These are phyloP conservation scores for Stegophylla sp. DNA, from an alignment of 2,888 invertebrate genomes.

Conservation along the genomic window DNA sequence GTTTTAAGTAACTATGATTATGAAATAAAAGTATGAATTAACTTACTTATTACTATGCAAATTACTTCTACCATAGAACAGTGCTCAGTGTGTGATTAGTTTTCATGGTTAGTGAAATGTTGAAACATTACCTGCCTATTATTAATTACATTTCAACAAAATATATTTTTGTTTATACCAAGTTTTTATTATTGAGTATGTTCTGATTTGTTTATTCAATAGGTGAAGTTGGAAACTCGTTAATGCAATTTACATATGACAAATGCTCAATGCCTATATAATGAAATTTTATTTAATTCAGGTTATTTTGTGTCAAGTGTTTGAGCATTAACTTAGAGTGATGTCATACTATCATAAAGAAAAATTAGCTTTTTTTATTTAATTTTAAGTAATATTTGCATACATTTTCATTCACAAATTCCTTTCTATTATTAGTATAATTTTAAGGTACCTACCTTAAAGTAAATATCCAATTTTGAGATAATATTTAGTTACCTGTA, in stretches of 20 bases:
- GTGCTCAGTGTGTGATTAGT: not conserved
- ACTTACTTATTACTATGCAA: not conserved
- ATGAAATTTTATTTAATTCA: slow-evolving; percentile 22
- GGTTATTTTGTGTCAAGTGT: not conserved
- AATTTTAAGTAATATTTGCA: not conserved
- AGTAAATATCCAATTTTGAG: not conserved
- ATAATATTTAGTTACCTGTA: not conserved
- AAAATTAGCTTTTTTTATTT: no score
- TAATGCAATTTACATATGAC: not conserved
- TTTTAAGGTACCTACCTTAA: not conserved
- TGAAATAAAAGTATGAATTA: no score
- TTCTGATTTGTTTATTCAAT: slow-evolving; percentile 3
- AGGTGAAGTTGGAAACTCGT: not conserved
- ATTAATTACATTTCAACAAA: not conserved
- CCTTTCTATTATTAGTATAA: not conserved
- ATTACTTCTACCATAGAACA: no score
- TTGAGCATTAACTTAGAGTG: slow-evolving; percentile 1
- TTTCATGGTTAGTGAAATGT: not conserved
- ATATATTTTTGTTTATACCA: not conserved
- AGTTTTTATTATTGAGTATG: not conserved
- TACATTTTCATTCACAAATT: not conserved
- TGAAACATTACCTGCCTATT: no score
- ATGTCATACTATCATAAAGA: not conserved
- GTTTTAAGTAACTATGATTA: not conserved
- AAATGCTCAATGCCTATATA: slow-evolving; percentile 38